Conservation (phyloP, 2,113 vertebrate genomes). For the Nymphicus hollandicus region DNA sequence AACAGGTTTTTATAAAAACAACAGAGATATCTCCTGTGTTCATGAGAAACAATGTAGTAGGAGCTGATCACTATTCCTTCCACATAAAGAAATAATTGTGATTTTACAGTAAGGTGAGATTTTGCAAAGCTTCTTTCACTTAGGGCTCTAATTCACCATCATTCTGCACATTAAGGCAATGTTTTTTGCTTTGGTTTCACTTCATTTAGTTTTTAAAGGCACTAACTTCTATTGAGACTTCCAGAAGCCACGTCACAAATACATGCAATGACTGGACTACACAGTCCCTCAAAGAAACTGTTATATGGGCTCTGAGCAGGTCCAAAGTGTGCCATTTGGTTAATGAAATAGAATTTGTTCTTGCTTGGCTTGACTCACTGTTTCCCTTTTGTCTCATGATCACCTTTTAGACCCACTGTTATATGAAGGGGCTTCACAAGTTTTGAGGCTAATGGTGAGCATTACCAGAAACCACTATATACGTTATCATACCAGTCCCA, state of each 20-base stretch:
- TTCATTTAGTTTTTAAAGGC: not conserved
- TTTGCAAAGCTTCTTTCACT: not conserved
- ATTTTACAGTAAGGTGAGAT: not conserved
- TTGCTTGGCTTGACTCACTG: not conserved
- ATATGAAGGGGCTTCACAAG: not conserved
- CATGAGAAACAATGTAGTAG: not conserved
- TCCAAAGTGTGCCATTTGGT: not conserved
- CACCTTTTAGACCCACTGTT: not conserved
- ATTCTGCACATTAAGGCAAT: not conserved
- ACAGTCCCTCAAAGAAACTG: not conserved
- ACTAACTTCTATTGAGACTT: not conserved
- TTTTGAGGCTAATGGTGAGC: not conserved
- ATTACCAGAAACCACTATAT: not conserved
- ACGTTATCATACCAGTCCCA: not conserved
- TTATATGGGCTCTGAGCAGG: not conserved
- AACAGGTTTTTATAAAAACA: not conserved
- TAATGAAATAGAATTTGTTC: not conserved
- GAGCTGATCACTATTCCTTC: not conserved
- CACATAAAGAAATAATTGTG: not conserved
- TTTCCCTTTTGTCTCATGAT: not conserved
- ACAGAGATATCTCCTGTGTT: not conserved
- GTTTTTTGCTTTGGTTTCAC: not conserved
- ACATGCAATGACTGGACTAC: not conserved
- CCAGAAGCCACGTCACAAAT: not conserved
- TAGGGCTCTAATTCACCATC: not conserved